Percentiles rank a stretch among this genome's conserved stretches.
Conservation (phyloP, 64 coral and sea anemone genomes). For the Dendronephthya gigantea region DNA sequence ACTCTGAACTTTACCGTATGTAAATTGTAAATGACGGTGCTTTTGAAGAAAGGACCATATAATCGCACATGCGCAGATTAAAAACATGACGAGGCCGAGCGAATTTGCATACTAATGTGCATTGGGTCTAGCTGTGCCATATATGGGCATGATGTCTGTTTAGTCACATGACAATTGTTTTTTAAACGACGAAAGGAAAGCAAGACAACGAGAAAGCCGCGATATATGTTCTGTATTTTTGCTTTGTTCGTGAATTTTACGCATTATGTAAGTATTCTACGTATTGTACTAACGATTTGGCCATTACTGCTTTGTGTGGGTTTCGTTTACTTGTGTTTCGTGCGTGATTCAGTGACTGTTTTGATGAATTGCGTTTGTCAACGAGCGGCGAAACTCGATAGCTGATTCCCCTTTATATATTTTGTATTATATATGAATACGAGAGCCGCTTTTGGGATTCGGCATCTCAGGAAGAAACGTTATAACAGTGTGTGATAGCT, state of each 20-base stretch:
- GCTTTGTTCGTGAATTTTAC: neutral
- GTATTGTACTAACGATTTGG: neutral
- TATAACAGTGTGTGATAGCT: too few species aligned
- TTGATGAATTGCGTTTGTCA: neutral
- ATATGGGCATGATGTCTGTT: slow-evolving; percentile 17
- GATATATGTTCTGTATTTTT: neutral
- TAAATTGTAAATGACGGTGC: too few species aligned
- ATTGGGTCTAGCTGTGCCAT: neutral
- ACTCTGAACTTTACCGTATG: too few species aligned
- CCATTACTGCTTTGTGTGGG: neutral
- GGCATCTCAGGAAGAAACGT: neutral
- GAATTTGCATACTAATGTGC: neutral
- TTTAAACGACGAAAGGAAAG: slow-evolving; percentile 14
- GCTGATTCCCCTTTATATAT: neutral
- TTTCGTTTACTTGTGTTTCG: neutral
- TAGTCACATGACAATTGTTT: slow-evolving; percentile 15
- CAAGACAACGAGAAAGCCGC: neutral
- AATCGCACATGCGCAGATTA: too few species aligned
- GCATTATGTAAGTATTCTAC: neutral
- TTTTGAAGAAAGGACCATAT: too few species aligned
- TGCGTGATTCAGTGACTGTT: neutral
- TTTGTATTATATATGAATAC: neutral
- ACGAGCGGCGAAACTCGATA: neutral
- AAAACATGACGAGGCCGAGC: too few species aligned
- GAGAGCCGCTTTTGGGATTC: neutral